A percentile compares a stretch with the other conserved stretches of the same genome.
phyloP scores from a whole-genome alignment of 2,888 invertebrate genomes.

The Folsomia candida region DNA sequence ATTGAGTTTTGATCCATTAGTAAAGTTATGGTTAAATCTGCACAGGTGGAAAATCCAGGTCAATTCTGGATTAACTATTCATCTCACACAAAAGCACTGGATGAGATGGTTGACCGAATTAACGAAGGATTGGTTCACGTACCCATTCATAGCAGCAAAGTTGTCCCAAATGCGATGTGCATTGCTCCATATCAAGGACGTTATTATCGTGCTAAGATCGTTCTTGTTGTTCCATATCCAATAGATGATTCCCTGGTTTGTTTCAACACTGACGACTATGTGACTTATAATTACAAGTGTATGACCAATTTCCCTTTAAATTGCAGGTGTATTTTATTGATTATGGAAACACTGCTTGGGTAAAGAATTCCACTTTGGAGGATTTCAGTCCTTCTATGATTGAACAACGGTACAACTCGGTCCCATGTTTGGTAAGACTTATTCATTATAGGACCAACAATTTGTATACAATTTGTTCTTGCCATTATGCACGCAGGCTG shows the following conservation, averaged over 20 bases:
- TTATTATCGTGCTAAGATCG: constrained; percentile 42
- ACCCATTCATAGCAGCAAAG: constrained; percentile 13
- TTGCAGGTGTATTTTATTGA: constrained; percentile 74
- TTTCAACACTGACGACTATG: neutral
- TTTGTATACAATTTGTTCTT: neutral
- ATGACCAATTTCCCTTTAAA: neutral
- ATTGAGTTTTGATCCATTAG: neutral
- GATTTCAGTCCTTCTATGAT: constrained; percentile 29
- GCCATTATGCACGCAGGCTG: constrained; percentile 31
- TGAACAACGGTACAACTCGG: constrained; percentile 2
- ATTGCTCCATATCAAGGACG: constrained; percentile 36
- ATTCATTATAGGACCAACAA: neutral
- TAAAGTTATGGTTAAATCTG: neutral
- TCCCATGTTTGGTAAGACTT: constrained; percentile 28
- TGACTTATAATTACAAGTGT: neutral
- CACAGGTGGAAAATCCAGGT: constrained; percentile 38
- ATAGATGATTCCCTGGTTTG: constrained; percentile 10
- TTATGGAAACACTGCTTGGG: constrained; percentile 64
- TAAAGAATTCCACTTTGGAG: constrained; percentile 17
- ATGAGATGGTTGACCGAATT: constrained; percentile 26
- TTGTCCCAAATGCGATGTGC: constrained; percentile 34
- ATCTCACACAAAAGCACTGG: constrained; percentile 11
- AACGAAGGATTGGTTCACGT: constrained; percentile 19
- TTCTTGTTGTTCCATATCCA: constrained; percentile 3
- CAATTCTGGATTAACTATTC: constrained; percentile 44